Evolutionary conservation across 2,113 vertebrate species (phyloP).

Genomic region (Crotalus horridus): DNA sequence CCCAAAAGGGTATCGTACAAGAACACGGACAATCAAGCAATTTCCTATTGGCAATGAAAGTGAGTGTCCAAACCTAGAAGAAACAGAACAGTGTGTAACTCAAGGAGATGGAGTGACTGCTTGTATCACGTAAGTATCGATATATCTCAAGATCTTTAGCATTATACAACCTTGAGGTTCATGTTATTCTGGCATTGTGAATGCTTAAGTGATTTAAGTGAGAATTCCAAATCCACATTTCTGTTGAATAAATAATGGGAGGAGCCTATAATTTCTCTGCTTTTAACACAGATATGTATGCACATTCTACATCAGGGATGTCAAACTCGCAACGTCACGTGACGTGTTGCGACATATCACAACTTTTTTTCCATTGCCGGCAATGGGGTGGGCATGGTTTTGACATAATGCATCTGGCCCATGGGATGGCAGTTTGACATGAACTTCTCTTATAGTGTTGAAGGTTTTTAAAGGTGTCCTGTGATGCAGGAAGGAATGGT

Average conservation of each 20-base stretch:
- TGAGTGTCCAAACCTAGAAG: constrained; percentile 81
- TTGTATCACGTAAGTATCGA: constrained; percentile 83
- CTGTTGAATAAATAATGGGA: neutral
- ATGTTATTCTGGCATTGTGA: neutral
- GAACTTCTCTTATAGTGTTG: neutral
- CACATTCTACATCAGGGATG: neutral
- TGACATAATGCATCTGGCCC: too few species aligned
- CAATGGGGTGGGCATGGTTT: too few species aligned
- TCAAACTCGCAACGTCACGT: too few species aligned
- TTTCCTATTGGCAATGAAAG: constrained; percentile 78
- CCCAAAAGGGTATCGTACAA: constrained; percentile 73
- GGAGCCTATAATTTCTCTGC: neutral
- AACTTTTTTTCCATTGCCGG: too few species aligned
- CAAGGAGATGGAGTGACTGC: constrained; percentile 74
- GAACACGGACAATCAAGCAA: constrained; percentile 78
- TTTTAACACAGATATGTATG: neutral
- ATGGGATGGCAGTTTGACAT: too few species aligned
- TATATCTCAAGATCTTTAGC: constrained; percentile 11
- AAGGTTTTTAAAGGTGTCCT: neutral
- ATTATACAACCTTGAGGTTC: neutral
- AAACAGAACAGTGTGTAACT: constrained; percentile 77
- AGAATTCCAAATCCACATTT: neutral
- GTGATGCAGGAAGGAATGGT: neutral
- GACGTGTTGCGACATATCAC: too few species aligned
- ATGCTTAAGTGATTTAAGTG: neutral